phyloP scores from a whole-genome alignment of 2,797 vertebrate genomes.

The Menidia menidia region DNA sequence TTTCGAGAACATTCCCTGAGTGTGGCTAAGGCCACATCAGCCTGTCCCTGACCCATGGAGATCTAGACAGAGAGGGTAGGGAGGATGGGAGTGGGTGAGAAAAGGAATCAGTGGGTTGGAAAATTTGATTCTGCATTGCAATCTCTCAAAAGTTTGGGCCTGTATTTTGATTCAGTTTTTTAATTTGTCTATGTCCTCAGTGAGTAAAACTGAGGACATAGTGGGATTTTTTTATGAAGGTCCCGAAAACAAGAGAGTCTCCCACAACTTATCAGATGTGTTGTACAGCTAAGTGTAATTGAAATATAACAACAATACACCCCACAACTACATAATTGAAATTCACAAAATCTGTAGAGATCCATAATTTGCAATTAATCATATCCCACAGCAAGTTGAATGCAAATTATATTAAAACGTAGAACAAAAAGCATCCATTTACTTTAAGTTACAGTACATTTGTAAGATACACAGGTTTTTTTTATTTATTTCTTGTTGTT shows the following conservation, averaged over 20 bases:
- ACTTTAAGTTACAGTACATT: no score
- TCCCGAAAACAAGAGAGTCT: conserved; percentile 6
- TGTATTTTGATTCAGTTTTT: conserved; percentile 38
- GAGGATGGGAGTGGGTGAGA: background rate
- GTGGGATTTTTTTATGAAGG: conserved; percentile 6
- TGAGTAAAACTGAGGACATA: conserved; percentile 25
- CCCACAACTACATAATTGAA: background rate
- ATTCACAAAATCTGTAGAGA: background rate
- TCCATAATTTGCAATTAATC: background rate
- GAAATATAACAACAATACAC: background rate
- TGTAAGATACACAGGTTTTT: no score
- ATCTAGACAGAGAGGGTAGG: conserved; percentile 80
- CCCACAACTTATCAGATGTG: background rate
- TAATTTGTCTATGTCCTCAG: conserved; percentile 18
- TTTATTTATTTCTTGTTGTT: no score
- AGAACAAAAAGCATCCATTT: no score
- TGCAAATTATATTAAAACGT: background rate
- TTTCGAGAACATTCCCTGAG: conserved; percentile 89
- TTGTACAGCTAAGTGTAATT: conserved; percentile 10
- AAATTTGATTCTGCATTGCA: conserved; percentile 42
- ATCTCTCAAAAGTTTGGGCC: conserved; percentile 17
- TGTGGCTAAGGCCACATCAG: conserved; percentile 92
- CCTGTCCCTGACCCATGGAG: conserved; percentile 98
- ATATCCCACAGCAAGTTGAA: background rate
- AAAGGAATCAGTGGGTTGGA: conserved; percentile 37